Conservation (phyloP, 2,113 vertebrate genomes). For the Theropithecus gelada region DNA sequence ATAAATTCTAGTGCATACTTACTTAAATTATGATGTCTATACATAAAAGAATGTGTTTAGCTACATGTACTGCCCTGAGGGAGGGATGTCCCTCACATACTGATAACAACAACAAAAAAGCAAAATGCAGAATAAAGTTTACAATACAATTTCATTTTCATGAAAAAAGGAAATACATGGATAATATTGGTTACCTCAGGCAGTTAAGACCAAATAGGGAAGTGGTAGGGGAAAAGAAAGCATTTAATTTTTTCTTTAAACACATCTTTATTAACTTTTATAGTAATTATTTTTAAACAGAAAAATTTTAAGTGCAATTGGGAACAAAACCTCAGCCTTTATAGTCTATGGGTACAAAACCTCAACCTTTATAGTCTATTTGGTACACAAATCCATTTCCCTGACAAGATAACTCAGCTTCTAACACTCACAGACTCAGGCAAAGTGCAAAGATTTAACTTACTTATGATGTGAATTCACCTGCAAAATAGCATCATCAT, state of each 20-base stretch:
- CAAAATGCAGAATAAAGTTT: background rate
- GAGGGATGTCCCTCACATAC: background rate
- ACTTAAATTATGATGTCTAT: background rate
- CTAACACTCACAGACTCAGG: background rate
- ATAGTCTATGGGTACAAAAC: background rate
- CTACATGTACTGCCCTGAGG: background rate
- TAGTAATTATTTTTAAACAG: constrained; percentile 6
- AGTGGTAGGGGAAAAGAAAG: background rate
- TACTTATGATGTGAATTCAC: constrained; percentile 33
- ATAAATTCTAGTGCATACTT: background rate
- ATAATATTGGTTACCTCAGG: background rate
- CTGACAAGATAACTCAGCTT: background rate
- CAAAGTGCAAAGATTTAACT: background rate
- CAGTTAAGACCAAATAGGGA: background rate
- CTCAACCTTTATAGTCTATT: background rate
- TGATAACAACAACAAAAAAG: background rate
- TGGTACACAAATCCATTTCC: background rate
- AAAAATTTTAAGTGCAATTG: background rate
- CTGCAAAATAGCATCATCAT: constrained; percentile 27
- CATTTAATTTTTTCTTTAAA: constrained; percentile 3
- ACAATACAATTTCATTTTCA: background rate
- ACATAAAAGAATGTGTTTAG: background rate
- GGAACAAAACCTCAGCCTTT: background rate
- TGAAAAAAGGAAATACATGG: background rate
- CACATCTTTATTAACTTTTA: background rate